These are phyloP conservation scores for Istiophorus platypterus DNA, from an alignment of 2,113 vertebrate species.

Conservation along the genomic window DNA sequence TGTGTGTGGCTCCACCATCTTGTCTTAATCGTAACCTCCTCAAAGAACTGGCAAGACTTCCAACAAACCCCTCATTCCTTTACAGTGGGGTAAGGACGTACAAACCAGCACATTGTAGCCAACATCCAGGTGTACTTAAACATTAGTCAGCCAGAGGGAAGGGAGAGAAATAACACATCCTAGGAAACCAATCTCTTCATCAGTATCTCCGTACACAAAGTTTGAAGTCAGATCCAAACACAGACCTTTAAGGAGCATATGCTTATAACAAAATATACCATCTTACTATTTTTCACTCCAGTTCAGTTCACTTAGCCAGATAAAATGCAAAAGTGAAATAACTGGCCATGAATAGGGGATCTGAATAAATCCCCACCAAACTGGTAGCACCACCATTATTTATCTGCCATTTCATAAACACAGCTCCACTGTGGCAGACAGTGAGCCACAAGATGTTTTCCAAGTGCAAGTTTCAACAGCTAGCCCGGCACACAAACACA, in stretches of 20 bases:
- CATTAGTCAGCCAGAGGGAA: slow-evolving; percentile 64
- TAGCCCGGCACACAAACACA: slow-evolving; percentile 69
- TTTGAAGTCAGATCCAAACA: slow-evolving; percentile 23
- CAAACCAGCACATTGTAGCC: slow-evolving; percentile 53
- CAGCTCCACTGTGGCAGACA: slow-evolving; percentile 55
- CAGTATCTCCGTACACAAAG: slow-evolving; percentile 66
- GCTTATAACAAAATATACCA: slow-evolving; percentile 20
- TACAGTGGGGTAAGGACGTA: slow-evolving; percentile 63
- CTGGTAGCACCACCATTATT: slow-evolving; percentile 64
- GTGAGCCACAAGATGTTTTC: slow-evolving; percentile 60
- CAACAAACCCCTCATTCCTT: slow-evolving; percentile 74
- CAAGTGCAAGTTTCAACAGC: slow-evolving; percentile 79
- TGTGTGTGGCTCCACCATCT: slow-evolving; percentile 77
- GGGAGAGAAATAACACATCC: slow-evolving; percentile 45
- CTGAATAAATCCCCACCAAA: slow-evolving; percentile 37
- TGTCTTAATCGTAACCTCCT: slow-evolving; percentile 74
- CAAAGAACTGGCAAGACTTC: slow-evolving; percentile 78
- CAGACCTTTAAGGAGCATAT: slow-evolving; percentile 1
- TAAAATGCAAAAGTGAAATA: slow-evolving; percentile 24
- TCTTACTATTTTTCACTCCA: slow-evolving; percentile 20
- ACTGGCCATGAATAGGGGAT: slow-evolving; percentile 36
- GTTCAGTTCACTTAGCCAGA: slow-evolving; percentile 36
- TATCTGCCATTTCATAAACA: slow-evolving; percentile 72
- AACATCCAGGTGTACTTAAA: slow-evolving; percentile 68
- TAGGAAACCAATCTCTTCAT: slow-evolving; percentile 51